These are phyloP conservation scores for Cheirogaleus medius DNA, from an alignment of 2,113 vertebrate species.

Conservation along the genomic window DNA sequence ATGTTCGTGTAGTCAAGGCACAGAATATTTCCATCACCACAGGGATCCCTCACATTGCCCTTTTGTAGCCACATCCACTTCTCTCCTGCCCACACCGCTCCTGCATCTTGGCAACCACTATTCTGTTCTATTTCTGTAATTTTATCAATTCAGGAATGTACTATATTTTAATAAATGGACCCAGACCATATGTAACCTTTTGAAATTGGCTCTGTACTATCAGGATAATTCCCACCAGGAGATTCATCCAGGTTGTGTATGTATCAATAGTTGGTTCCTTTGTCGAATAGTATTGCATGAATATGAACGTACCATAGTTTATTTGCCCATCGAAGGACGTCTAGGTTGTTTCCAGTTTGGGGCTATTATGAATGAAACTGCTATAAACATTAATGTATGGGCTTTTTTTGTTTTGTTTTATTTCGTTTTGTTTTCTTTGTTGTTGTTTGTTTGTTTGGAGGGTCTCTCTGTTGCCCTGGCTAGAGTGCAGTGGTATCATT, in stretches of 20 bases:
- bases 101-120: neutral
- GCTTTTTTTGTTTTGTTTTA: too few species aligned
- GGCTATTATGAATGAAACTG: neutral
- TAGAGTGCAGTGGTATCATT: too few species aligned
- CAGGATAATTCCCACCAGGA: neutral
- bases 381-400: neutral
- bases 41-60: neutral
- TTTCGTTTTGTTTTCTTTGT: too few species aligned
- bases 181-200: neutral
- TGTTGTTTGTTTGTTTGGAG: too few species aligned
- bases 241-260: neutral
- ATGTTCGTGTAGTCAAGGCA: neutral
- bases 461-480: too few species aligned
- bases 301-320: neutral
- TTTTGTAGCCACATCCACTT: neutral
- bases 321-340: neutral
- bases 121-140: neutral
- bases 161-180: neutral
- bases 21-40: neutral
- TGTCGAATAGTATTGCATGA: neutral
- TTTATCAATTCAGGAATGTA: neutral
- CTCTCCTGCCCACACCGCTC: fast-evolving
- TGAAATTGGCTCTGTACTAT: neutral
- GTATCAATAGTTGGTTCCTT: neutral
- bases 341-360: neutral